These are phyloP conservation scores for Teleogryllus oceanicus DNA, from an alignment of 2,888 invertebrate species.

Conservation along the genomic window DNA sequence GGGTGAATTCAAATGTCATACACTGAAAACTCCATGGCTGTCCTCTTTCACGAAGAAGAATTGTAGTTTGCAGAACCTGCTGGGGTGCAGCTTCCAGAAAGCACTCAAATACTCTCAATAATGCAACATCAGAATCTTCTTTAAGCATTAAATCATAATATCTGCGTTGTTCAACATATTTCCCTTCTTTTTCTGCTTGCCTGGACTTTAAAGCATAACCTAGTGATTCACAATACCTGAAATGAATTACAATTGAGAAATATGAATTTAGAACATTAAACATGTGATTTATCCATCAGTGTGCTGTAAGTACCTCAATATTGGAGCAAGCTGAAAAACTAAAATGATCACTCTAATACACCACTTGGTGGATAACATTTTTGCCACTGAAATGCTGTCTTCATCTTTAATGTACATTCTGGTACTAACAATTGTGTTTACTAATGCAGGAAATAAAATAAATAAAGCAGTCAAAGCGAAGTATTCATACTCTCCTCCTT, in stretches of 20 bases:
- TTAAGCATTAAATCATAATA: constrained; percentile 72
- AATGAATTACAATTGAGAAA: not conserved
- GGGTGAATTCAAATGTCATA: constrained; percentile 42
- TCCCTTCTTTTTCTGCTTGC: constrained; percentile 57
- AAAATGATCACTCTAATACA: constrained; percentile 60
- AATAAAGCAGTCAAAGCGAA: constrained; percentile 68
- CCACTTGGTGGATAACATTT: constrained; percentile 57
- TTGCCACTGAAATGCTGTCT: constrained; percentile 53
- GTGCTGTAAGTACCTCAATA: constrained; percentile 54
- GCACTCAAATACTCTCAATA: constrained; percentile 73
- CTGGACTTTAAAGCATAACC: constrained; percentile 65
- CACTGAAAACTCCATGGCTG: constrained; percentile 50
- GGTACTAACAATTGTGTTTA: constrained; percentile 70
- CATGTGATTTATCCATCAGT: not conserved
- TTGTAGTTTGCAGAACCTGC: constrained; percentile 69
- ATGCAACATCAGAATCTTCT: constrained; percentile 75
- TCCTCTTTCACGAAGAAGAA: constrained; percentile 59
- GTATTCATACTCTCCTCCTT: constrained; percentile 55
- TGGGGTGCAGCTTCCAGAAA: constrained; percentile 79
- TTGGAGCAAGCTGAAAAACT: constrained; percentile 69
- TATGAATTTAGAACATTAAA: too few relatives aligned
- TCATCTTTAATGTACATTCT: constrained; percentile 63
- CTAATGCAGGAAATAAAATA: constrained; percentile 68
- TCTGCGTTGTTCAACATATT: constrained; percentile 57
- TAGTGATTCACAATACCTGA: constrained; percentile 44